phyloP scores from a whole-genome alignment of 2,797 vertebrate species.

The Poeciliopsis turneri region DNA sequence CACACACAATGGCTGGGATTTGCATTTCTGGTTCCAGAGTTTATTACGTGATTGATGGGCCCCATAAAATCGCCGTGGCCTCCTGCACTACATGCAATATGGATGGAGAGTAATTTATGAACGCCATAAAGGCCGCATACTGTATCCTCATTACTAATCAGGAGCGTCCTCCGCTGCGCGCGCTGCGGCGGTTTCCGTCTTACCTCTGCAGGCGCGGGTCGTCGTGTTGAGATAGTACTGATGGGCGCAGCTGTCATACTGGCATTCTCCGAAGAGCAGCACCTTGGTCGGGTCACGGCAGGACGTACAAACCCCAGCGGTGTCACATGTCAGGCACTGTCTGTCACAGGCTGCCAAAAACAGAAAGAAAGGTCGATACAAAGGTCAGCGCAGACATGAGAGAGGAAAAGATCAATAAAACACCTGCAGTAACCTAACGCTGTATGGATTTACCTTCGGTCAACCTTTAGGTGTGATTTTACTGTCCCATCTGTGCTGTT shows the following conservation, averaged over 20 bases:
- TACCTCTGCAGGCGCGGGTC: conserved; percentile 89
- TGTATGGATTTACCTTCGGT: not conserved
- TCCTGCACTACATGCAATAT: conserved; percentile 42
- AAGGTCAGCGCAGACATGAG: conserved; percentile 5
- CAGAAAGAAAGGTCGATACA: not conserved
- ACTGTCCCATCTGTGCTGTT: not conserved
- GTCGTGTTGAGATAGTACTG: conserved; percentile 93
- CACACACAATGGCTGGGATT: conserved; percentile 27
- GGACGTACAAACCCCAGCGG: conserved; percentile 79
- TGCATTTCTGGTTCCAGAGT: conserved; percentile 49
- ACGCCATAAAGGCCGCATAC: conserved; percentile 31
- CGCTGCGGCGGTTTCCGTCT: not conserved
- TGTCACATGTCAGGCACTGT: conserved; percentile 87
- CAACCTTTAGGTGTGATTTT: not conserved
- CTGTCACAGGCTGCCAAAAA: conserved; percentile 81
- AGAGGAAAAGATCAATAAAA: not conserved
- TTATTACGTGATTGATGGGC: conserved; percentile 55
- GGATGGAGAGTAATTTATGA: conserved; percentile 50
- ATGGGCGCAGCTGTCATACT: conserved; percentile 88
- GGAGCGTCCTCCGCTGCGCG: not conserved
- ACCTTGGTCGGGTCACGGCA: conserved; percentile 89
- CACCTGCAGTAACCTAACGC: not conserved
- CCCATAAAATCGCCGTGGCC: conserved; percentile 36
- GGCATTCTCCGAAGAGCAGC: conserved; percentile 93
- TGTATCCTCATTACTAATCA: conserved; percentile 37